Conservation (phyloP, 2,888 invertebrate genomes). For the Cetonia aurata region DNA sequence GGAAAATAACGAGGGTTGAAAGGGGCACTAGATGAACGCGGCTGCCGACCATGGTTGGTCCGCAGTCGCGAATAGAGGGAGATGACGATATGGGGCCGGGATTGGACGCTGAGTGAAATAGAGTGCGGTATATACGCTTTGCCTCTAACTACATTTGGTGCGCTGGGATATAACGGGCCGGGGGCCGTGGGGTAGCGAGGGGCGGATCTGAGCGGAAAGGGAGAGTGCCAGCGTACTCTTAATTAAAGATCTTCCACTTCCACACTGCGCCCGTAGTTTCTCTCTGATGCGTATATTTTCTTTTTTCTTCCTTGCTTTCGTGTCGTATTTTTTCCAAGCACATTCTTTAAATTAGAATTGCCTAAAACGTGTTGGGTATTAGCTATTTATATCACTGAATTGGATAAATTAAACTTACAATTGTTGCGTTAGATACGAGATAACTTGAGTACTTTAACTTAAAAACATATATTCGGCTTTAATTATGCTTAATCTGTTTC, state of each 20-base stretch:
- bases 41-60: conserved; percentile 17
- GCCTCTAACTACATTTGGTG: conserved; percentile 35
- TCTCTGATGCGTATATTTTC: conserved; percentile 18
- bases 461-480: too few species aligned
- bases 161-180: conserved; percentile 26
- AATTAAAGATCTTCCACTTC: conserved; percentile 40
- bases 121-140: conserved; percentile 13
- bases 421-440: too few species aligned
- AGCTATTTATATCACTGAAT: too few species aligned
- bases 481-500: too few species aligned
- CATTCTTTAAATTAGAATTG: conserved; percentile 4
- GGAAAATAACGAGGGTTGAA: conserved; percentile 64
- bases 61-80: conserved; percentile 10
- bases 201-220: conserved; percentile 3
- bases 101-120: conserved; percentile 33
- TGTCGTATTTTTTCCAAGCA: not conserved
- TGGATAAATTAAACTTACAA: too few species aligned
- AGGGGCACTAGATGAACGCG: conserved; percentile 57
- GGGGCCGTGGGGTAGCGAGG: conserved; percentile 8
- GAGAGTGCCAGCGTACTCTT: conserved; percentile 29
- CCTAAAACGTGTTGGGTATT: too few species aligned
- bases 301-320: not conserved
- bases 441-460: too few species aligned
- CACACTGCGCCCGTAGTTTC: conserved; percentile 14
- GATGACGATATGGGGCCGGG: not conserved